phyloP scores from a whole-genome alignment of 2,113 vertebrate species.

The Proteles cristata region DNA sequence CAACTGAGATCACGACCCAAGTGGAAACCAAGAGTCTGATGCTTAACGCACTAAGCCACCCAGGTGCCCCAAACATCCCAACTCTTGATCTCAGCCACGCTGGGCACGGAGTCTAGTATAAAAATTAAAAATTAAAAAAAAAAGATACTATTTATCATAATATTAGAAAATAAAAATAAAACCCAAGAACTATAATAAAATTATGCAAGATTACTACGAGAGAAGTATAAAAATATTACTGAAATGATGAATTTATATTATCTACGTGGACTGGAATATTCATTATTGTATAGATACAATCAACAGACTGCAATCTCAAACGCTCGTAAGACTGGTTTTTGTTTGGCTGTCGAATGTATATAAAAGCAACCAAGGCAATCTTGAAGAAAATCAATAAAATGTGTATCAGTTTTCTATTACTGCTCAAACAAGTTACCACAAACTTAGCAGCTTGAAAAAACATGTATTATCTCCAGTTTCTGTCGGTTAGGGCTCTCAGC shows the following conservation, averaged over 20 bases:
- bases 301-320: not conserved
- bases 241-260: not conserved
- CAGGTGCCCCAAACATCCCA: too few species aligned
- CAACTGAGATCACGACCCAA: too few species aligned
- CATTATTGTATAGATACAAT: not conserved
- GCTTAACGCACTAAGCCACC: too few species aligned
- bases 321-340: not conserved
- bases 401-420: not conserved
- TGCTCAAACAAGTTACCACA: not conserved
- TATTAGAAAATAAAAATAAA: constrained; percentile 32
- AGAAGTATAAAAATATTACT: constrained; percentile 38
- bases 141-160: not conserved
- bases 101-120: too few species aligned
- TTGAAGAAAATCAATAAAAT: constrained; percentile 46
- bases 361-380: constrained; percentile 3
- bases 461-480: not conserved
- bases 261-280: not conserved
- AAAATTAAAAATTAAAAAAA: too few species aligned
- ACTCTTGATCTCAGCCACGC: too few species aligned
- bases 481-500: not conserved
- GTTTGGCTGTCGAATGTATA: not conserved
- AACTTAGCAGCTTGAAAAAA: not conserved
- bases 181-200: not conserved
- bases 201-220: not conserved
- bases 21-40: too few species aligned